Base-by-base conservation (phyloP, 1,140 invertebrate genomes). In the Drosophila trapezifrons region DNA sequence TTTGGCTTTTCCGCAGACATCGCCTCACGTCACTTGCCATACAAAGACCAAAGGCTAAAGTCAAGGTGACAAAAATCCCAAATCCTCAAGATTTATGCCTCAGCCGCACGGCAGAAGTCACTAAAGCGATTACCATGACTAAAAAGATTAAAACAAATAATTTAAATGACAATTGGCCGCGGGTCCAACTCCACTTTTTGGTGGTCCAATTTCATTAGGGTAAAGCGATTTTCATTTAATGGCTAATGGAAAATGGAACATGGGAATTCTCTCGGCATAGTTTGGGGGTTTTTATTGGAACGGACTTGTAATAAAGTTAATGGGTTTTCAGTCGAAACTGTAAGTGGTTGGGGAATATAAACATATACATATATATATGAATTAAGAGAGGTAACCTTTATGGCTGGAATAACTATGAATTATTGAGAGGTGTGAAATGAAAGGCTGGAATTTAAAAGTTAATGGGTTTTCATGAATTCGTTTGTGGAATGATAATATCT, bases 161-260 rank as follows among this genome's bases (percentile, higher is more conserved):
- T 71, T 77, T 58, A 77, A 77, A 77, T 47, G 74, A 77, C 74
- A 78, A 78, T 78, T 78, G 74, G 22, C 56, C 15, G 5, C 10
- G 37, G 37, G 49, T 29, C 25, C 64, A 56, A 47, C 83, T 20
- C 18, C 5, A 6, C 84, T 80, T 76, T 82, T 67, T 27, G 47
- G 63, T 63, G 62, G 42, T 54, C 71, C 71, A 70, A 76, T 81
- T 85, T 81, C 57, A 58, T 82, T 64, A 46, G 43, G 58, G 52
- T 43, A 37, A 60, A 77, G 75, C 64, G 51, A 65, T 79, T 79
- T 62, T 56, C 73, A 60, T 81, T 72, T 59, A 51, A 51, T 80
- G 59, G 56, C 55, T 49, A 71, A 82, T 87, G 82, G 67, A 86
- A 86, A 86, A 73, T 87, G 82, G 82, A 86, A 78, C 83, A 86